phyloP scores from a whole-genome alignment of 1,140 invertebrate genomes.

The honey bee (Apis mellifera) region Amel_HAv3.1 CM009943.2:8515501-8516000 shows the following conservation, averaged over 20 bases:
- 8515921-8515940: no score
- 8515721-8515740: constrained; percentile 51
- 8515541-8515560: background rate
- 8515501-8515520: background rate
- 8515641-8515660: constrained; percentile 35
- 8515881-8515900: background rate
- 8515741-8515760: constrained; percentile 42
- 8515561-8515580: background rate
- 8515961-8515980: no score
- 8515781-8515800: constrained; percentile 37
- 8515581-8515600: constrained; percentile 7
- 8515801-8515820: constrained; percentile 18
- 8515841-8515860: constrained; percentile 32
- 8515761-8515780: constrained; percentile 46
- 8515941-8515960: no score
- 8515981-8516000: no score
- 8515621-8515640: constrained; percentile 40
- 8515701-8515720: constrained; percentile 31
- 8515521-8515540: background rate
- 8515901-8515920: no score
- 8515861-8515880: background rate
- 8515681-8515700: constrained; percentile 48
- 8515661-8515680: constrained; percentile 44
- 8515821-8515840: constrained; percentile 13
- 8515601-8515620: constrained; percentile 17